Percentiles rank a stretch among this genome's conserved stretches.
These are phyloP conservation scores for Mythimna ferrago DNA, from an alignment of 2,888 invertebrate genomes.

Conservation along the genomic window DNA sequence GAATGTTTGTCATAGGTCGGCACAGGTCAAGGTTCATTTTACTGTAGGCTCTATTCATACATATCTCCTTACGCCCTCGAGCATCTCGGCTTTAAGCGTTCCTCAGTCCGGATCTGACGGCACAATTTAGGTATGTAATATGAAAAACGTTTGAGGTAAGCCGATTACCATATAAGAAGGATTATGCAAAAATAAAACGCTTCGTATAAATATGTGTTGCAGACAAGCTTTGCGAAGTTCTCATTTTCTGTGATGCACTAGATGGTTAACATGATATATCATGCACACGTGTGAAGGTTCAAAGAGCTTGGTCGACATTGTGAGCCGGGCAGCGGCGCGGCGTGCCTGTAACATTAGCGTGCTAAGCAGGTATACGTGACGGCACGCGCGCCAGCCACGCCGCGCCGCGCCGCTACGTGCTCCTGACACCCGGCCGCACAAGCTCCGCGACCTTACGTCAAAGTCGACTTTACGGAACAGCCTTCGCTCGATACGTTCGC, in stretches of 20 bases:
- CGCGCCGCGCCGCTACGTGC: constrained; percentile 62
- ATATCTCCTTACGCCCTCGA: constrained; percentile 20
- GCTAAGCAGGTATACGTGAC: constrained; percentile 82
- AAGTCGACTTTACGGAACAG: constrained; percentile 36
- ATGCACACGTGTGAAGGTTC: constrained; percentile 67
- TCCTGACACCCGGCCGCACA: constrained; percentile 36
- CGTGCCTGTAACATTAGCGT: constrained; percentile 77
- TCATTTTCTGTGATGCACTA: constrained; percentile 62
- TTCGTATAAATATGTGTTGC: constrained; percentile 48
- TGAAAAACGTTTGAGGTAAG: constrained; percentile 60
- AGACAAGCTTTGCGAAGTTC: constrained; percentile 47
- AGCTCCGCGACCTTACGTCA: constrained; percentile 40
- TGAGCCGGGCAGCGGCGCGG: constrained; percentile 55
- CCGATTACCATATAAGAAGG: constrained; percentile 61
- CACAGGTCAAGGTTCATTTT: constrained; percentile 48
- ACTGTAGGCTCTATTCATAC: constrained; percentile 34
- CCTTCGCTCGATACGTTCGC: constrained; percentile 8
- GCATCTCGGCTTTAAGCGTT: constrained; percentile 33
- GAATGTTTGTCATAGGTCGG: constrained; percentile 58
- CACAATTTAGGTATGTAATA: constrained; percentile 49
- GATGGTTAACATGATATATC: constrained; percentile 69
- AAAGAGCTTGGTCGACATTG: constrained; percentile 64
- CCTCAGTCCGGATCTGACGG: constrained; percentile 25
- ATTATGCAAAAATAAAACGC: constrained; percentile 60
- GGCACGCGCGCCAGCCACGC: constrained; percentile 68